Conservation (phyloP, 2,888 invertebrate species). For the Epirrhoe alternata region DNA sequence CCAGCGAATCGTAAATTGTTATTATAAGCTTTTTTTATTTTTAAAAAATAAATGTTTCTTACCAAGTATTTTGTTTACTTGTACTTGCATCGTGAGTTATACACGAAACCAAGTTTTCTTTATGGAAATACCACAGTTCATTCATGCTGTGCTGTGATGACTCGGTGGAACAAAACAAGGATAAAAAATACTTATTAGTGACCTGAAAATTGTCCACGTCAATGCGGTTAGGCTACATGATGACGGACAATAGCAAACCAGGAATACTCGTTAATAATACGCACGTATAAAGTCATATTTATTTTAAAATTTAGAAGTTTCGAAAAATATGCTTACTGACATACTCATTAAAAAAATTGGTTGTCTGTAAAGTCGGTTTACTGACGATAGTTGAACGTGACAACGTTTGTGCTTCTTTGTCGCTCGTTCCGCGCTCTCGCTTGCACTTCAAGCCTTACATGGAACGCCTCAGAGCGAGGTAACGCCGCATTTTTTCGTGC, state of each 20-base stretch:
- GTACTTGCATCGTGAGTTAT: too few relatives aligned
- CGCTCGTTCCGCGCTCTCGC: too few relatives aligned
- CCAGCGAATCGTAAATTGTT: neutral
- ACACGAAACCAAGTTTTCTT: neutral
- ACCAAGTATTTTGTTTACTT: too few relatives aligned
- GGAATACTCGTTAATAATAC: neutral
- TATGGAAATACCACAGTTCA: constrained; percentile 23
- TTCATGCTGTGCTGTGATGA: constrained; percentile 14
- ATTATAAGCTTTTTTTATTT: too few relatives aligned
- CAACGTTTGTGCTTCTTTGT: too few relatives aligned
- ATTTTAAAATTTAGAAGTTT: too few relatives aligned
- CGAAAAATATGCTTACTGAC: neutral
- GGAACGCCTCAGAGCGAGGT: too few relatives aligned
- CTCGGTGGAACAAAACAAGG: constrained; percentile 12
- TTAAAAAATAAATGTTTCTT: too few relatives aligned
- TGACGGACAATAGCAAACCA: neutral
- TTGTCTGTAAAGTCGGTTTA: too few relatives aligned
- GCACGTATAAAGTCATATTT: neutral
- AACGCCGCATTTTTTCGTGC: too few relatives aligned
- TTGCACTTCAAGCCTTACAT: too few relatives aligned
- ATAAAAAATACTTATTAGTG: constrained; percentile 19
- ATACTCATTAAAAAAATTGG: neutral
- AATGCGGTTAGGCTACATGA: constrained; percentile 22
- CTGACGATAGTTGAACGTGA: too few relatives aligned
- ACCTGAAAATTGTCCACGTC: constrained; percentile 21